Conservation (phyloP, 2,113 vertebrate genomes). For the Nannospalax galili region DNA sequence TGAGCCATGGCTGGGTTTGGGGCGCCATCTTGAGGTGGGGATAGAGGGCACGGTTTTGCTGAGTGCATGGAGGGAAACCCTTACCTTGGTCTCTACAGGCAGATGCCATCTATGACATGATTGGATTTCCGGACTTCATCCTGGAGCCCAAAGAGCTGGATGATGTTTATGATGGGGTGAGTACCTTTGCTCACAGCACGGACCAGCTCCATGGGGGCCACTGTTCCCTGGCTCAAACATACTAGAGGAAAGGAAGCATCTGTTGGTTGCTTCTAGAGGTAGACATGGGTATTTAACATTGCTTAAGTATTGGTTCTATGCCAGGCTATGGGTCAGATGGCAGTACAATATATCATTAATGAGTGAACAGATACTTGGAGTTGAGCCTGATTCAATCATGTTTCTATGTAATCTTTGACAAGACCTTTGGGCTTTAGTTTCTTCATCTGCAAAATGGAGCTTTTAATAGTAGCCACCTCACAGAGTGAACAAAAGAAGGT, state of each 20-base stretch:
- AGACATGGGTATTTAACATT: not conserved
- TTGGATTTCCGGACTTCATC: constrained; percentile 99
- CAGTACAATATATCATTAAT: not conserved
- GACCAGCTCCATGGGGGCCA: not conserved
- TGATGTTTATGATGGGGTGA: constrained; percentile 94
- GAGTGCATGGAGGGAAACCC: not conserved
- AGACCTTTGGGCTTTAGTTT: not conserved
- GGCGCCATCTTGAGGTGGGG: constrained; percentile 69
- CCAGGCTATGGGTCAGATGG: not conserved
- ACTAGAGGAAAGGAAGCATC: not conserved
- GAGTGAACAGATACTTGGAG: not conserved
- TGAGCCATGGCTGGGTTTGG: constrained; percentile 72
- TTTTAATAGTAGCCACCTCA: not conserved
- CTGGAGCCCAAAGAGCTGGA: constrained; percentile 96
- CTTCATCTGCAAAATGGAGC: constrained; percentile 26
- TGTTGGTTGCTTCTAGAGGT: not conserved
- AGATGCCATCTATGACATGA: constrained; percentile 98
- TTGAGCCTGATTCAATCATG: not conserved
- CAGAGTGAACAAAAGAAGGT: not conserved
- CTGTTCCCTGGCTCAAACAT: no score
- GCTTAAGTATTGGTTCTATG: not conserved
- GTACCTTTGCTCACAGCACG: constrained; percentile 1
- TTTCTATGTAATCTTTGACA: not conserved
- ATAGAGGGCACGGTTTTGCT: not conserved
- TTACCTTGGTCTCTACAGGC: constrained; percentile 85